A percentile compares a stretch with the other conserved stretches of the same genome.
Conservation (phyloP, 2,888 invertebrate species). For the Tetragnatha montana region DNA sequence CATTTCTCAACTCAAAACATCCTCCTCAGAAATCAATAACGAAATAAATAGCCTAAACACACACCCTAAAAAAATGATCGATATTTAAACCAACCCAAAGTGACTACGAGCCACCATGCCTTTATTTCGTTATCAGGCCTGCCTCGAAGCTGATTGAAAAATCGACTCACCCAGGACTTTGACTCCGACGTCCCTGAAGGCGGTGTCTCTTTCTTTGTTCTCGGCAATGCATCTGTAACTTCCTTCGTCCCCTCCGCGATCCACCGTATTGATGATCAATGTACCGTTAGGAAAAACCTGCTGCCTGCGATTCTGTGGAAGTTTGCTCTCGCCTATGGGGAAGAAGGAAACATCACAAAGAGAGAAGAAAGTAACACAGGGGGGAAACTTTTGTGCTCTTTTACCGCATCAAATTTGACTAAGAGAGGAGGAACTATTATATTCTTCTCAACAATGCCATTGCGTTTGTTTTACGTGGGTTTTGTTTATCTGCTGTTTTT, state of each 20-base stretch:
- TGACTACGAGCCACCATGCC: background rate
- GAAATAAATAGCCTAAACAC: conserved; percentile 14
- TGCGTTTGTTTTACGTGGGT: conserved; percentile 20
- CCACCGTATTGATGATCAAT: conserved; percentile 89
- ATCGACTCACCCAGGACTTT: conserved; percentile 71
- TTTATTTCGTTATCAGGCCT: conserved; percentile 20
- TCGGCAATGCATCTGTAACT: conserved; percentile 93
- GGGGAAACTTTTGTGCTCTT: conserved; percentile 32
- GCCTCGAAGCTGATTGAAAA: conserved; percentile 48
- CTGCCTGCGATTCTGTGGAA: conserved; percentile 91
- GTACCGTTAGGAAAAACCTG: conserved; percentile 91
- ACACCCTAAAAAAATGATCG: conserved; percentile 24
- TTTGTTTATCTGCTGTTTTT: background rate
- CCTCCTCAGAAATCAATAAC: conserved; percentile 16
- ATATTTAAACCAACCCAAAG: conserved; percentile 21
- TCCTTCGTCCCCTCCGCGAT: conserved; percentile 89
- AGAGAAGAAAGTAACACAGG: conserved; percentile 37
- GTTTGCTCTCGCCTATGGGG: conserved; percentile 84
- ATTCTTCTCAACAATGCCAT: conserved; percentile 28
- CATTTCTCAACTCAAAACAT: background rate
- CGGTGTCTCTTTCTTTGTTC: conserved; percentile 82
- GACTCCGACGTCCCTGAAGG: conserved; percentile 70
- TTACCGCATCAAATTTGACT: conserved; percentile 62
- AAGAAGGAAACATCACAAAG: conserved; percentile 20
- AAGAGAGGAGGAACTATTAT: conserved; percentile 54